Evolutionary conservation across 53 echinoderm and acorn worm genomes (phyloP).

Genomic region (Mesocentrotus franciscanus): DNA sequence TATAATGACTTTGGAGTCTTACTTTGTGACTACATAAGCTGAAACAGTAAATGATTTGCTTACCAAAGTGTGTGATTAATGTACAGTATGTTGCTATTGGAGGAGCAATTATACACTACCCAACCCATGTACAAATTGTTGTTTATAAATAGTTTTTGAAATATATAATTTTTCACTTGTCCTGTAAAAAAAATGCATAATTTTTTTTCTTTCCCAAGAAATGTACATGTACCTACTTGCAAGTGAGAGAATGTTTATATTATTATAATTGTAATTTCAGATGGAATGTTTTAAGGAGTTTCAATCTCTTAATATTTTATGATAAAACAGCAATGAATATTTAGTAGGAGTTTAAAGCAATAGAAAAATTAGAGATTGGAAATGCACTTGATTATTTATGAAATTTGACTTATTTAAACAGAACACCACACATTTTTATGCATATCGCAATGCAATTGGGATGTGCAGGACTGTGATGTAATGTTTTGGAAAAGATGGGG

Average conservation of each 20-base stretch:
- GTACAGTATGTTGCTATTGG: neutral
- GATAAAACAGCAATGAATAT: neutral
- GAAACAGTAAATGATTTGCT: neutral
- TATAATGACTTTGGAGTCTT: neutral
- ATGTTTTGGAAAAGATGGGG: neutral
- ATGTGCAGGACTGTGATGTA: constrained; percentile 16
- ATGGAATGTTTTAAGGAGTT: neutral
- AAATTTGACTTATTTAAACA: neutral
- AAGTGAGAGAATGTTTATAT: neutral
- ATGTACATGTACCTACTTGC: neutral
- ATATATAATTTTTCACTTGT: neutral
- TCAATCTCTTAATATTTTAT: neutral
- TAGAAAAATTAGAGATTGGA: neutral
- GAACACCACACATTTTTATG: neutral
- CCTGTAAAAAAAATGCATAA: neutral
- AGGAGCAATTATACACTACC: neutral
- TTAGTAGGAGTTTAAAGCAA: neutral
- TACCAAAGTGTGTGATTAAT: constrained; percentile 36
- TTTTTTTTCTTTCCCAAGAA: neutral
- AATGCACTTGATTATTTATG: neutral
- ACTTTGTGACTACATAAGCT: neutral
- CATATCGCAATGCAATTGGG: neutral
- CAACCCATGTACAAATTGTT: neutral
- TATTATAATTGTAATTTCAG: neutral
- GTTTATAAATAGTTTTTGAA: neutral